Base-by-base conservation (phyloP, 2,888 invertebrate genomes). In the Calliphora vomitoria region DNA sequence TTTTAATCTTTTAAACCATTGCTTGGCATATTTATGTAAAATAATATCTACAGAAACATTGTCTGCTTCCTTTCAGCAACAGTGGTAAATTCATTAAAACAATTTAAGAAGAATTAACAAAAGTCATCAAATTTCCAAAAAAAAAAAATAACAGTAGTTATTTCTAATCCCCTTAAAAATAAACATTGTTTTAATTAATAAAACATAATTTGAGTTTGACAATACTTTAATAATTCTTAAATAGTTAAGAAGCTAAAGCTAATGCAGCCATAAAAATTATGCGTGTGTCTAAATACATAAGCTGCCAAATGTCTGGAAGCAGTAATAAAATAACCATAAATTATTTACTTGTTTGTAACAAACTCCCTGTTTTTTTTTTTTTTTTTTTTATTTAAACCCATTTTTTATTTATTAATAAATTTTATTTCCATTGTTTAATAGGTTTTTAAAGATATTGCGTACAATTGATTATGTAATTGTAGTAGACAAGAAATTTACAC, bases 361-460 rank as follows among this genome's bases (percentile, higher is more conserved):
- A 69, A 78, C 31, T 13, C 41, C 13, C 20, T 20, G 0, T 41
- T 44, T 62, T 47, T 41, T 41, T 44, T 44, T 41, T 44, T 44
- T 44, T 13, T 3, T 2, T 11, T 13, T 75, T 74, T 31, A 55
- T 74, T 71, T n/a, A 25, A 80, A 68, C 11, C 18, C 44, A 55
- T 44, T 35, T 25, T 25, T 25, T 25, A 25, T 58, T 38, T 44
- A 55, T 31, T 31, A 11, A n/a, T 20, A 68, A 55, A 31, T 47
- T 75, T 68, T 58, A 44, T 13, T 50, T 38, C 47, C 60, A 44
- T 60, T 47, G 18, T 80, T 83, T 83, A 62, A 76, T 80, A 72
- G 18, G n/a, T 78, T 83, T 80, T 82, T 74, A 55, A 74, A 69
- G 64, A 69, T 53, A 74, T 74, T 82, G 86, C 86, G 68, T 82